Percentiles rank a stretch among this genome's conserved stretches.
Conservation (phyloP, 2,797 vertebrate genomes). For the Eulemur albifrons region DNA sequence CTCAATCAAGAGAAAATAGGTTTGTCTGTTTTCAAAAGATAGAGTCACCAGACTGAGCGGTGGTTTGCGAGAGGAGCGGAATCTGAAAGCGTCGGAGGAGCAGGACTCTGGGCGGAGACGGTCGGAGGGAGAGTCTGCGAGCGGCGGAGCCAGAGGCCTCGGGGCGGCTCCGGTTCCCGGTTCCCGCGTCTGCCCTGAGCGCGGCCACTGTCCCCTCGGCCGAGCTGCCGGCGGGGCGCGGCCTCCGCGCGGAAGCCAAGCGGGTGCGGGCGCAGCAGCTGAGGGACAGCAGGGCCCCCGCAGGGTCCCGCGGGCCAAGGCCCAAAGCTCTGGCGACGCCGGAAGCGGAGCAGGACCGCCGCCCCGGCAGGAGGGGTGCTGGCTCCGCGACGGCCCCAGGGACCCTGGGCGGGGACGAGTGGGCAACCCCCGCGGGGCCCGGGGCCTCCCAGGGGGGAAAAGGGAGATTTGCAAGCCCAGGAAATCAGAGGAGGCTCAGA, state of each 20-base stretch:
- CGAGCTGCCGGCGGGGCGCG: too few species aligned
- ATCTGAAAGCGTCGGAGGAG: background rate
- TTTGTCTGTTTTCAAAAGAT: background rate
- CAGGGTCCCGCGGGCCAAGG: fast-evolving
- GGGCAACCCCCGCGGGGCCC: fast-evolving
- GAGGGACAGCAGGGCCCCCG: fast-evolving
- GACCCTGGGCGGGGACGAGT: too few species aligned
- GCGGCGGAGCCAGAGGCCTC: too few species aligned
- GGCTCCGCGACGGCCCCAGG: fast-evolving
- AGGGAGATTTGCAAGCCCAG: background rate
- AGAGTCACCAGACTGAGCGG: background rate
- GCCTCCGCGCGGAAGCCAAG: too few species aligned
- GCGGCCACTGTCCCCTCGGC: too few species aligned
- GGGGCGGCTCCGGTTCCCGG: too few species aligned
- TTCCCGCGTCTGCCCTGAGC: too few species aligned
- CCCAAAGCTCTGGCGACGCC: fast-evolving
- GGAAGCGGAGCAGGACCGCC: fast-evolving
- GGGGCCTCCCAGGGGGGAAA: too few species aligned
- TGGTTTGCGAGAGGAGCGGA: background rate
- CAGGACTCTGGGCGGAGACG: too few species aligned
- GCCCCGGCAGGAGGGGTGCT: fast-evolving
- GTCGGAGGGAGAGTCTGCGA: fast-evolving
- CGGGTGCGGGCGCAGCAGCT: too few species aligned
- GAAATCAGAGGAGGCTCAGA: background rate
- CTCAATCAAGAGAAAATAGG: slow-evolving; percentile 19